These are phyloP conservation scores for Pterocles burchelli DNA, from an alignment of 2,113 vertebrate genomes.

Conservation along the genomic window DNA sequence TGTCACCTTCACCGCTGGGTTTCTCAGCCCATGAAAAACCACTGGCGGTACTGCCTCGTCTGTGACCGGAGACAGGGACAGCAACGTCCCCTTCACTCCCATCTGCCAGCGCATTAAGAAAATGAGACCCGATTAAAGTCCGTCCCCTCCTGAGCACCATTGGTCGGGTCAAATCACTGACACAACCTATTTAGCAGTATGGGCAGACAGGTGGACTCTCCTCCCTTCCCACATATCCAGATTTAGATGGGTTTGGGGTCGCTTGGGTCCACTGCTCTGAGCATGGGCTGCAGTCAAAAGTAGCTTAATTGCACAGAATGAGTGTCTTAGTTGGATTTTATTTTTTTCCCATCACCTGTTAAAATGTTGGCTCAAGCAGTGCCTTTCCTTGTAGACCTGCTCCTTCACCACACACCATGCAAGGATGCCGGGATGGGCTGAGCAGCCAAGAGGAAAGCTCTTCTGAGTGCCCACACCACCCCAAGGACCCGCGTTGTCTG, in stretches of 20 bases:
- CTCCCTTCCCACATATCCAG: neutral
- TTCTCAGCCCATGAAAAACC: neutral
- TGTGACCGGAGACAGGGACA: rapidly evolving
- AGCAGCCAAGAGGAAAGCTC: neutral
- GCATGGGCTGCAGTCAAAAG: neutral
- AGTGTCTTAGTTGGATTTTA: neutral
- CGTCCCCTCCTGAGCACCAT: neutral
- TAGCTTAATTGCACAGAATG: neutral
- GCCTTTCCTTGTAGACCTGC: neutral
- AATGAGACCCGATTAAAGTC: conserved; percentile 56
- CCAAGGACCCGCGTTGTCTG: rapidly evolving
- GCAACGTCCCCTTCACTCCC: neutral
- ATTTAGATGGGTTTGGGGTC: neutral
- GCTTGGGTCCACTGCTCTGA: neutral
- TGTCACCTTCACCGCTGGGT: rapidly evolving
- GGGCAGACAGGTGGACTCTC: neutral
- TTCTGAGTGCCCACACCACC: neutral
- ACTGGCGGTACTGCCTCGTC: neutral
- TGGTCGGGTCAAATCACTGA: neutral
- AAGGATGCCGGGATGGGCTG: neutral
- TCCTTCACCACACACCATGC: rapidly evolving
- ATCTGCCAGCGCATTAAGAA: neutral
- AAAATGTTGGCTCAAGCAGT: neutral
- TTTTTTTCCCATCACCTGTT: neutral
- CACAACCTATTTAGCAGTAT: neutral